Evolutionary conservation across 2,113 vertebrate genomes (phyloP), one percentile per base, ranked within the genome.

Genomic region (Prinia subflava): DNA sequence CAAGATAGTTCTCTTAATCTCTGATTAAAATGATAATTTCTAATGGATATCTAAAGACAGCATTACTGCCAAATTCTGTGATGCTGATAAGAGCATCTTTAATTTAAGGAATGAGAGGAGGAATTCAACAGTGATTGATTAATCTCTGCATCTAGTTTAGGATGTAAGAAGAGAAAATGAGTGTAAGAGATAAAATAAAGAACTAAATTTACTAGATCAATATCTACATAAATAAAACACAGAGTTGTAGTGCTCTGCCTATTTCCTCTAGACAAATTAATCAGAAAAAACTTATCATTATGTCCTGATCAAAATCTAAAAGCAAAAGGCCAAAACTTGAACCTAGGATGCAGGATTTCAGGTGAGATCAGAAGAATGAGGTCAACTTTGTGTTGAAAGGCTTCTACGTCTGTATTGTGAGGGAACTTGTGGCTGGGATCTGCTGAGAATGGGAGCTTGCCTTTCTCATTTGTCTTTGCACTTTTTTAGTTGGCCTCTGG

Each of bases 21-120:
- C 74, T 75, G 81, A 94, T 92, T 89, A 87, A 87, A 91, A 31
- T 60, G 71, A 81, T 92, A 83, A 93, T 81, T 93, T 95, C 27
- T 89, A 79, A 67, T 81, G 25, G 21, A 81, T 78, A 14, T 93
- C 84, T 90, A 46, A 92, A 93, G 24, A 92, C 65, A 71, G 8
- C 24, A 27, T 73, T 90, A 14, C 52, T 90, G 47, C 35, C 37
- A 90, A 53, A 53, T 77, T 88, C 56, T 52, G 28, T 49, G 42
- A 63, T 49, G 27, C 63, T 87, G 62, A 82, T 89, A 92, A 84
- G 44, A 78, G 28, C 10, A 80, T 9, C 15, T 84, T 87, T 83
- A 83, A 82, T 93, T 94, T 89, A 75, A 75, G 23, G 42, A 93
- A 53, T 6, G 18, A 67, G 47, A 65, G 24, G 33, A 78, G 33